A percentile compares a stretch with the other conserved stretches of the same genome.
phyloP scores from a whole-genome alignment of 2,113 vertebrate species.

The Vicugna pacos region DNA sequence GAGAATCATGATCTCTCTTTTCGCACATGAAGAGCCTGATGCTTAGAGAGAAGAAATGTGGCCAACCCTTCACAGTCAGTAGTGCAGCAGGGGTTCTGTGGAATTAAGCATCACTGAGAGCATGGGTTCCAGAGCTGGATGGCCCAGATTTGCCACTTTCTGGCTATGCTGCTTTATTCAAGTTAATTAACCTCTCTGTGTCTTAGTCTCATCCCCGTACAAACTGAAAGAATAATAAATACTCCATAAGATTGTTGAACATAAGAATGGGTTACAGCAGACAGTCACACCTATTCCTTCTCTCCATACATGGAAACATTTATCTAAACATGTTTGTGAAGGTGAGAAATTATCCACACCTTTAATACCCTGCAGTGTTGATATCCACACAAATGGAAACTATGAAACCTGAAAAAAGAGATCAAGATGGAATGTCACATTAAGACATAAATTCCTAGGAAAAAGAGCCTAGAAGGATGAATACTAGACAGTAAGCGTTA shows the following conservation, averaged over 20 bases:
- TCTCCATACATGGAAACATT: background rate
- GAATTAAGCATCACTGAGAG: background rate
- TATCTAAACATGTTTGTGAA: background rate
- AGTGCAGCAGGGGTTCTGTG: background rate
- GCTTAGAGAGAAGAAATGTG: background rate
- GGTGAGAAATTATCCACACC: background rate
- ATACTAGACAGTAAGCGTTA: accelerated
- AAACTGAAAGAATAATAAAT: background rate
- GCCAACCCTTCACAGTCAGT: accelerated
- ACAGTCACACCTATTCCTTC: background rate
- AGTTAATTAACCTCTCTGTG: background rate
- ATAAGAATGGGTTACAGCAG: background rate
- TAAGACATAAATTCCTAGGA: background rate
- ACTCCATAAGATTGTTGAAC: background rate
- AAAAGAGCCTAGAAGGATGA: background rate
- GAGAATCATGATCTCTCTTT: background rate
- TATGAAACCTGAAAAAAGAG: background rate
- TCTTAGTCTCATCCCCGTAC: background rate
- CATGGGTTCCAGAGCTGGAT: background rate
- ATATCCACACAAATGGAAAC: background rate
- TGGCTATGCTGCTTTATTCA: background rate
- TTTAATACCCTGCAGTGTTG: background rate
- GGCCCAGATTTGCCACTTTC: background rate
- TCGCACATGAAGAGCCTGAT: background rate
- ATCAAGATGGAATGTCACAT: background rate